phyloP scores from a whole-genome alignment of 1,140 invertebrate genomes.

The Helicorthomorpha holstii region DNA sequence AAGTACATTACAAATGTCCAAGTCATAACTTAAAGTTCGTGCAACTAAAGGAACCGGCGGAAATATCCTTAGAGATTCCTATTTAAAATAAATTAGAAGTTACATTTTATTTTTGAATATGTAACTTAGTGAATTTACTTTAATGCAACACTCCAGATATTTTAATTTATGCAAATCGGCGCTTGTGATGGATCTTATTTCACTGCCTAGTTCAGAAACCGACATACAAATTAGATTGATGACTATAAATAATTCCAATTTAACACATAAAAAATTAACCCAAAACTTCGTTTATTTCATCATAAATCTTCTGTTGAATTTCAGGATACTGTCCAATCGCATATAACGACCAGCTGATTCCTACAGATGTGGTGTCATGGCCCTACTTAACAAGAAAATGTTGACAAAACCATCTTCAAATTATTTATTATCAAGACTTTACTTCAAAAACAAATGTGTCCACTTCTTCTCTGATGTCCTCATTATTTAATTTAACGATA shows the following conservation, averaged over 20 bases:
- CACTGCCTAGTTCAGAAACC: not conserved
- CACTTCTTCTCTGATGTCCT: slow-evolving; percentile 86
- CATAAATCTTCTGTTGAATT: slow-evolving; percentile 49
- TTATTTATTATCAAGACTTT: slow-evolving; percentile 28
- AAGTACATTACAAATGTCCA: not conserved
- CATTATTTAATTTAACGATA: slow-evolving; percentile 68
- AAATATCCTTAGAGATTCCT: slow-evolving; percentile 54
- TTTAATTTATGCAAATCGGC: slow-evolving; percentile 66
- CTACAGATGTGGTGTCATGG: not conserved
- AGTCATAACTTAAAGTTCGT: slow-evolving; percentile 21
- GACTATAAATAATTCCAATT: not conserved
- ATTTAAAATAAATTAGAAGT: not conserved
- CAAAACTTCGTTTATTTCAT: slow-evolving; percentile 60
- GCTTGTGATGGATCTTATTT: slow-evolving; percentile 44
- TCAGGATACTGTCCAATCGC: slow-evolving; percentile 28
- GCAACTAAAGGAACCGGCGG: slow-evolving; percentile 66
- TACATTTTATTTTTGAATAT: no score
- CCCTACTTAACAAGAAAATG: slow-evolving; percentile 1
- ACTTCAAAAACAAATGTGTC: slow-evolving; percentile 68
- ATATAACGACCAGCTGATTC: slow-evolving; percentile 25
- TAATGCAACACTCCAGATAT: slow-evolving; percentile 59
- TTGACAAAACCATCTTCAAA: no score
- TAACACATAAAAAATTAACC: slow-evolving; percentile 36
- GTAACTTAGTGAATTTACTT: slow-evolving; percentile 13
- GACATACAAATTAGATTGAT: not conserved